Evolutionary conservation across 2,888 invertebrate species (phyloP).

Genomic region (Drosophila mercatorum): DNA sequence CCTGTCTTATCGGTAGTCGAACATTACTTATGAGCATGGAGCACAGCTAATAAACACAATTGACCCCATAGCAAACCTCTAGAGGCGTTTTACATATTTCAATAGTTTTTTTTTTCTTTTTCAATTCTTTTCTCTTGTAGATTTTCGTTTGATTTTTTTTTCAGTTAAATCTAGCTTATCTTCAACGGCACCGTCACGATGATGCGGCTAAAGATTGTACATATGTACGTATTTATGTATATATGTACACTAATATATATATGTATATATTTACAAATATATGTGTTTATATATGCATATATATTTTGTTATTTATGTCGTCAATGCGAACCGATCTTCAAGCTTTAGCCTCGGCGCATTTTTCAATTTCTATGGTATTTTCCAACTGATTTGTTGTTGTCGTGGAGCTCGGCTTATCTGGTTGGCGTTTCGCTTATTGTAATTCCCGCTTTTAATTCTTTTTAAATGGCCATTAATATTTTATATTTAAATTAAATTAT

Average conservation of each 20-base stretch:
- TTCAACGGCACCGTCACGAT: slow-evolving; percentile 52
- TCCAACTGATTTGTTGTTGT: slow-evolving; percentile 31
- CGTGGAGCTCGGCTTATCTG: slow-evolving; percentile 48
- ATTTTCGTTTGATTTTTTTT: slow-evolving; percentile 28
- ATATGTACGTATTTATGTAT: background rate
- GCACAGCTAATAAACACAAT: slow-evolving; percentile 45
- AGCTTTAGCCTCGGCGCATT: slow-evolving; percentile 6
- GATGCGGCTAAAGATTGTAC: slow-evolving; percentile 52
- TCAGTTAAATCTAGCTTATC: slow-evolving; percentile 42
- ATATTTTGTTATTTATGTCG: slow-evolving; percentile 48
- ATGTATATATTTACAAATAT: background rate
- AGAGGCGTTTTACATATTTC: slow-evolving; percentile 26
- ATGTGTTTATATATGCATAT: background rate
- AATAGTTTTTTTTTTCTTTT: slow-evolving; percentile 18
- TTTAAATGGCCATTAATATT: slow-evolving; percentile 56
- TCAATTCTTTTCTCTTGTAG: slow-evolving; percentile 23
- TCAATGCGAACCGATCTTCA: slow-evolving; percentile 40
- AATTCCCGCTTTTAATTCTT: slow-evolving; percentile 36
- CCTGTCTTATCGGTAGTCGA: slow-evolving; percentile 41
- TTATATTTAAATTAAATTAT: slow-evolving; percentile 70
- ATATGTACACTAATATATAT: background rate
- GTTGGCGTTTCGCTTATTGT: slow-evolving; percentile 41
- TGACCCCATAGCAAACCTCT: slow-evolving; percentile 53
- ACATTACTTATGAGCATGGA: slow-evolving; percentile 19
- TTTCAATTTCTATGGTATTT: slow-evolving; percentile 43